Base-by-base conservation (phyloP, 2,888 invertebrate species). In the Mimumesa dahlbomi region DNA sequence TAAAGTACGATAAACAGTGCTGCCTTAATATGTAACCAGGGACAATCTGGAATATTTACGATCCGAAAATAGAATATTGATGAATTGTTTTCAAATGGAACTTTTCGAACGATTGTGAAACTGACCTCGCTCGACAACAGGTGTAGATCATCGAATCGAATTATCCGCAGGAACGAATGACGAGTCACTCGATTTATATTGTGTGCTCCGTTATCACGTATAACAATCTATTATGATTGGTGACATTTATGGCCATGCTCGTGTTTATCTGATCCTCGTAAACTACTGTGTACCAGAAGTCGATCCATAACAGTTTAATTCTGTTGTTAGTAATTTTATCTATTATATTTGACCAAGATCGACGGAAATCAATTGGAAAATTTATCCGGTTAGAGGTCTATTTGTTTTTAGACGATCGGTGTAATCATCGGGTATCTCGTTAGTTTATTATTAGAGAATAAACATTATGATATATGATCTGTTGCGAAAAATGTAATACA, bases 261-360 rank as follows among this genome's bases (percentile, higher is more conserved):
- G 9, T 43, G 53, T 66, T 66, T 53, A 48, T 25, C 2, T 14
- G 29, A 46, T 21, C 18, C 45, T 29, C 22, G 45, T 21, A 29
- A 38, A 40, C n/a, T 13, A 7, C 34, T 25, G 19, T 0, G 14
- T 21, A n/a, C 7, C 46, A 1, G 3, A 14, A 25, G 22, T 19
- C 14, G 22, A 36, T 9, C 3, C 36, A 7, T 31, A 62, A 48
- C 13, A 6, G 14, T 50, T 45, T 43, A 13, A 49, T 56, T 42
- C 22, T 22, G 11, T 22, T 46, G 34, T 34, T 34, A 34, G 9
- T 29, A 29, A 6, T 9, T 9, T 29, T 29, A 19, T 43, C 18
- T 1, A 2, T 11, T 29, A 21, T 53, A n/a, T n/a, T n/a, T 14
- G 25, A 25, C 43, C 34, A n/a, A 14, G 3, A 19, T 38, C 19